Base-by-base conservation (phyloP, 2,888 invertebrate genomes). In the Chloroclysta siterata region DNA sequence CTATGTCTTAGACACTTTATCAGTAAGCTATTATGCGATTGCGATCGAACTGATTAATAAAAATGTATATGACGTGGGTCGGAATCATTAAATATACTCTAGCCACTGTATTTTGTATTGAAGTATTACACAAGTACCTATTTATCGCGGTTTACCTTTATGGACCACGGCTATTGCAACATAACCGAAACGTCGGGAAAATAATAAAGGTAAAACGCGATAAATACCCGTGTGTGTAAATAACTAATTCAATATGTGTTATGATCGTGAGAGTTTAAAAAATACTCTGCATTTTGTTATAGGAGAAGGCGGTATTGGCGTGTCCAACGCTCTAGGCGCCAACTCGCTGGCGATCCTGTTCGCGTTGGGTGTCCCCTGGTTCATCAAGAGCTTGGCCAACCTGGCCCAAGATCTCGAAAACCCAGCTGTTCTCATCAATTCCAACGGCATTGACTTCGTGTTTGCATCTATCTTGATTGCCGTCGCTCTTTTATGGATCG, bases 301-400 rank as follows among this genome's bases (percentile, higher is more conserved):
- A 97, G 97, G 97, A 69, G 95, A 97, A 83, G 97, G 96, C 13
- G 96, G 96, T 29, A 97, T 98, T 92, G 97, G 97, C 0, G 96
- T 98, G 22, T 97, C 97, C 7, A 98, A 98, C 77, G 96, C 97
- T 0, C 85, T 98, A 10, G 98, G 98, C 0, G 97, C 97, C 0
- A 98, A 98, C 79, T 97, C 97, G 0, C 89, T 98, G 79, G 97
- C 97, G 63, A 97, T 98, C 60, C 87, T 98, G 1, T 93, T 97
- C 55, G 97, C 97, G 2, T 88, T 98, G 48, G 97, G 97, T 1
- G 82, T 97, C 28, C 98, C 98, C 0, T 98, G 98, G 98, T 94
- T 97, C 60, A 95, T 97, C 72, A 96, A 95, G 81, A 95, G 95
- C 4, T 82, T 96, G 69, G 87, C 94, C 52, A 81, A 93, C 51